Percentiles rank a stretch among this genome's conserved stretches.
Conservation (phyloP, 1,140 invertebrate species). For the Atta texana region DNA sequence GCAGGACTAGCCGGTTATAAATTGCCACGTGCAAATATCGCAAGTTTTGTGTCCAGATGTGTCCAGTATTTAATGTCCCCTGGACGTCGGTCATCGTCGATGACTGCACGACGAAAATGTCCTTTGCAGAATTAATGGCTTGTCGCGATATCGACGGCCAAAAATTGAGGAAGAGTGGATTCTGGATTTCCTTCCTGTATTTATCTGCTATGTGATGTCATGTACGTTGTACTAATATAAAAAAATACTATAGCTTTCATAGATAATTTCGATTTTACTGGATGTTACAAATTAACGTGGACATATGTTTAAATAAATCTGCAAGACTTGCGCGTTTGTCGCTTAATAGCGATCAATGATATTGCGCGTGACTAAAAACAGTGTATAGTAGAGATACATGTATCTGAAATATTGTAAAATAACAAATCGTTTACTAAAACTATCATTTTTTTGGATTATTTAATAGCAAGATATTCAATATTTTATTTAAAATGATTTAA, state of each 20-base stretch:
- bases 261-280: constrained; percentile 20
- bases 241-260: not conserved
- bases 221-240: not conserved
- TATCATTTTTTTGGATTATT: not conserved
- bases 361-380: constrained; percentile 13
- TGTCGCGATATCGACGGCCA: constrained; percentile 30
- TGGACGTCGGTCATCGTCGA: constrained; percentile 55
- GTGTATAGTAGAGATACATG: not conserved
- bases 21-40: constrained; percentile 78
- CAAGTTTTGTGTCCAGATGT: constrained; percentile 80
- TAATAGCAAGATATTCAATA: not conserved
- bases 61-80: constrained; percentile 75
- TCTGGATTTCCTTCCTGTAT: not conserved
- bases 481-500: constrained; percentile 7
- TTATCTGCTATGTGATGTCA: not conserved
- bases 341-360: constrained; percentile 32
- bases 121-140: constrained; percentile 67
- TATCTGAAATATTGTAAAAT: not conserved
- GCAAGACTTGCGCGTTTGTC: constrained; percentile 25
- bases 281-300: constrained; percentile 5
- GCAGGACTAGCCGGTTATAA: constrained; percentile 78
- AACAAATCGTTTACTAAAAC: not conserved
- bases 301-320: constrained; percentile 29
- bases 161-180: not conserved
- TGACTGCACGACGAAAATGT: constrained; percentile 55